These are phyloP conservation scores for Donacobius atricapilla DNA, from an alignment of 2,113 vertebrate genomes.

Conservation along the genomic window DNA sequence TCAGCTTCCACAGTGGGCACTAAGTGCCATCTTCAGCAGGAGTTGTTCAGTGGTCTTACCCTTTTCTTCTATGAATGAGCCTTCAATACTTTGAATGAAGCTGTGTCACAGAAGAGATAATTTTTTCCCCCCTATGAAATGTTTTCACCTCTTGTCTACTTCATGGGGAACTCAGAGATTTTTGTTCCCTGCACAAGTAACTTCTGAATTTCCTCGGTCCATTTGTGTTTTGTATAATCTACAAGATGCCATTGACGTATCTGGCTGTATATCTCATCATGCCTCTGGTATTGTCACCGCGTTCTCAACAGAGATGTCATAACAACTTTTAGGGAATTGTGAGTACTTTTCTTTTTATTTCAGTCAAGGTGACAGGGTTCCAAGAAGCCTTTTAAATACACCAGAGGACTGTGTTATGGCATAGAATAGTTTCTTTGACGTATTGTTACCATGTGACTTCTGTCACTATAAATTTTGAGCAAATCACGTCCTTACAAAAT, in stretches of 20 bases:
- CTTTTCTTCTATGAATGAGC: background rate
- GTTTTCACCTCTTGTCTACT: background rate
- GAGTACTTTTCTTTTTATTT: background rate
- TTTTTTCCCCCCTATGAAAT: accelerated
- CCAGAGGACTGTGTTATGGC: background rate
- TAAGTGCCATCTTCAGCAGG: background rate
- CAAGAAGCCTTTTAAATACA: background rate
- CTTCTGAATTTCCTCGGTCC: background rate
- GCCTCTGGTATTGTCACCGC: background rate
- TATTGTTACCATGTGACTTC: background rate
- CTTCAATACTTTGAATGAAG: background rate
- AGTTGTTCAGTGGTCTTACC: background rate
- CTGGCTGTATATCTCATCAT: background rate
- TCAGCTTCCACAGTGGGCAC: background rate
- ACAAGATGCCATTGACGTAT: background rate
- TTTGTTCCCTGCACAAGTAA: background rate
- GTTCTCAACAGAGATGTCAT: background rate
- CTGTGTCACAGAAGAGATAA: background rate
- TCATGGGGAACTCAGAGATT: background rate
- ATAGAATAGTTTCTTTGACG: background rate
- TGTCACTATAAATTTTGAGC: background rate
- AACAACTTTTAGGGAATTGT: background rate
- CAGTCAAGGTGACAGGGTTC: background rate
- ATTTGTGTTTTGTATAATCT: background rate
- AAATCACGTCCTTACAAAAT: background rate